A percentile compares a stretch with the other conserved stretches of the same genome.
Conservation (phyloP, 35 echinoderm and acorn worm genomes). For the Diadema setosum region DNA sequence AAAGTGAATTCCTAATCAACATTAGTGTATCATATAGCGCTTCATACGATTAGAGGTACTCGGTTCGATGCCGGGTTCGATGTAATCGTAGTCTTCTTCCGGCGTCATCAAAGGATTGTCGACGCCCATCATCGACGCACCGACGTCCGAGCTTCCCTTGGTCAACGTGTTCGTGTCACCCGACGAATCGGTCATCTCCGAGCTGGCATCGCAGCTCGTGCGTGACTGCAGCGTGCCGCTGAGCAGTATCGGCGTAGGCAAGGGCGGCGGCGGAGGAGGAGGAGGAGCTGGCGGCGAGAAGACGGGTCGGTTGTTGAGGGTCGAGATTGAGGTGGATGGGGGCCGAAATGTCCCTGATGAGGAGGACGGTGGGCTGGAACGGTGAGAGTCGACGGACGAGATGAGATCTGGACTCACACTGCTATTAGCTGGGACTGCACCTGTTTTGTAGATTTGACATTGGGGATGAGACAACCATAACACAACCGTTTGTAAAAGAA, state of each 20-base stretch:
- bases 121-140: not conserved
- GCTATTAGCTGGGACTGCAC: not conserved
- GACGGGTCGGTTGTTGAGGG: not conserved
- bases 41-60: not conserved
- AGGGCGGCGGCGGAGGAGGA: slow-evolving; percentile 1
- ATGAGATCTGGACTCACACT: not conserved
- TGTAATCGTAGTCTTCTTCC: not conserved
- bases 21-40: too few relatives aligned
- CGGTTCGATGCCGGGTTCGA: not conserved
- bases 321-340: not conserved
- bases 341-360: slow-evolving; percentile 31
- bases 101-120: slow-evolving; percentile 8
- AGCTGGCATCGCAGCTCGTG: not conserved
- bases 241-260: not conserved
- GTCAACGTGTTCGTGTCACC: slow-evolving; percentile 4
- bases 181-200: not conserved
- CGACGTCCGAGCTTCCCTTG: not conserved
- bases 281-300: slow-evolving; percentile 4
- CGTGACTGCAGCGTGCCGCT: slow-evolving; percentile 14
- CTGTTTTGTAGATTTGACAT: not conserved
- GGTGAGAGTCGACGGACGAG: not conserved
- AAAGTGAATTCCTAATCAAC: too few relatives aligned
- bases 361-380: not conserved
- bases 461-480: not conserved
- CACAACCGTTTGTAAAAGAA: not conserved